Conservation (phyloP, 2,888 invertebrate genomes). For the Iphiclides podalirius region DNA sequence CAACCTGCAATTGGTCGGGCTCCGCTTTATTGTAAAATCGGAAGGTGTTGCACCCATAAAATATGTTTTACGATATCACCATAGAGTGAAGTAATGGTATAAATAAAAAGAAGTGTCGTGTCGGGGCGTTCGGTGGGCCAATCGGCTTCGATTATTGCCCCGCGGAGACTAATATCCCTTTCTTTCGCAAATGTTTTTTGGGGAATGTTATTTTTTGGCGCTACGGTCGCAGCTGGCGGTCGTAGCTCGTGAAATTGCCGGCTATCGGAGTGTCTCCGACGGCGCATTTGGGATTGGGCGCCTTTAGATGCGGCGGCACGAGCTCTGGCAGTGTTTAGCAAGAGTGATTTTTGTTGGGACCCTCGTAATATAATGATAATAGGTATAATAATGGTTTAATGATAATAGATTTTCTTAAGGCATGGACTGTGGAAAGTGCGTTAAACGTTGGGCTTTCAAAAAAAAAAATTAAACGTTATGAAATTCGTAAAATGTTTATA, state of each 20-base stretch:
- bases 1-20: conserved; percentile 17
- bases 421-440: too few relatives aligned
- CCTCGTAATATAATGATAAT: too few relatives aligned
- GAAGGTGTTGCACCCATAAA: conserved; percentile 51
- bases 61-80: conserved; percentile 64
- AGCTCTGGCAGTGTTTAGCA: too few relatives aligned
- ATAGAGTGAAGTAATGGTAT: conserved; percentile 57
- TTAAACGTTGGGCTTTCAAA: too few relatives aligned
- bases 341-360: too few relatives aligned
- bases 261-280: conserved; percentile 55
- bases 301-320: conserved; percentile 16
- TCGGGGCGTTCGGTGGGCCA: conserved; percentile 63
- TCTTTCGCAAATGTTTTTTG: conserved; percentile 74
- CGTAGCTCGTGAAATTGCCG: conserved; percentile 62
- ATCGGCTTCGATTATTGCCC: conserved; percentile 79
- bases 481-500: too few relatives aligned
- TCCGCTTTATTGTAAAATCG: conserved; percentile 43
- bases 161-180: conserved; percentile 78
- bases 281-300: conserved; percentile 57
- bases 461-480: too few relatives aligned
- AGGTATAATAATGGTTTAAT: too few relatives aligned
- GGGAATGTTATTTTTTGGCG: conserved; percentile 74
- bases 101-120: conserved; percentile 69
- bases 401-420: too few relatives aligned
- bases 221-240: conserved; percentile 75